A percentile compares a stretch with the other conserved stretches of the same genome.
Conservation (phyloP, 2,797 vertebrate species). For the Amniataba percoides region DNA sequence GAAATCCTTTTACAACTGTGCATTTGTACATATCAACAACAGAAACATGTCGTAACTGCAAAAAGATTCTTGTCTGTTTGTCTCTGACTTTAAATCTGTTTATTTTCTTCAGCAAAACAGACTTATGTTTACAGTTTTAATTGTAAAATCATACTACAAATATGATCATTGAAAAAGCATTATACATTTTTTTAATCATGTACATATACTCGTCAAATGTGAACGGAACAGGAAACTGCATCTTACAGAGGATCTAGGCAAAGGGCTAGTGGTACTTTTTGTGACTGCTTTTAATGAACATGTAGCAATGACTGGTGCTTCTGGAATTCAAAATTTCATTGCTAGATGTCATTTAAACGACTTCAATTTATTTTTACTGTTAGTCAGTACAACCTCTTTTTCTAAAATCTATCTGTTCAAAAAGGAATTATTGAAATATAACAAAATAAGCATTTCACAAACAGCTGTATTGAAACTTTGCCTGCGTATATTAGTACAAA, state of each 20-base stretch:
- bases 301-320: neutral
- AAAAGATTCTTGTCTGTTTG: neutral
- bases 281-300: neutral
- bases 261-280: neutral
- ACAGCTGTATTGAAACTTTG: neutral
- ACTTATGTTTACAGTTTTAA: neutral
- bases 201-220: neutral
- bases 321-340: neutral
- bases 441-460: neutral
- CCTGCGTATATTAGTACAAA: neutral
- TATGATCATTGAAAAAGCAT: neutral
- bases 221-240: too few species aligned
- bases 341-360: neutral
- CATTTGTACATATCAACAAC: neutral
- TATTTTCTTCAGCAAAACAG: conserved; percentile 11
- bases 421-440: neutral
- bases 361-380: neutral
- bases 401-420: too few species aligned
- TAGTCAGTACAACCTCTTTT: neutral
- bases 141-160: neutral
- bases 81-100: neutral
- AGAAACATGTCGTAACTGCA: neutral
- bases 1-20: neutral
- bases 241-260: neutral
- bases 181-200: neutral